Percentiles rank a stretch among this genome's conserved stretches.
Evolutionary conservation across 2,888 invertebrate genomes (phyloP).

Genomic region (Tanypteryx hageni): DNA sequence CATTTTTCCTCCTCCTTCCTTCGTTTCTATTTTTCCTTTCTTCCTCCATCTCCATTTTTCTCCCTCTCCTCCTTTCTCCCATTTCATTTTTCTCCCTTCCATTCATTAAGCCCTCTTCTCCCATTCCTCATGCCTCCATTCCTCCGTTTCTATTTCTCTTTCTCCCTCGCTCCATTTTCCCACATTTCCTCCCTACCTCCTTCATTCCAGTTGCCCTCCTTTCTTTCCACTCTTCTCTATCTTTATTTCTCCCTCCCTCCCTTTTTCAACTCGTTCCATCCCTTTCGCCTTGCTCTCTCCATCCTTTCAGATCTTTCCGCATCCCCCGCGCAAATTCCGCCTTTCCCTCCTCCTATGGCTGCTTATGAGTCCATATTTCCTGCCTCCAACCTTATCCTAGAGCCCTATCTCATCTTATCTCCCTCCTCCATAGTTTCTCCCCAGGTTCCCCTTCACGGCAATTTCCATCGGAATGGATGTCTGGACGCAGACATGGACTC

Average conservation of each 20-base stretch:
- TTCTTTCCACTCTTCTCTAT: too few species aligned
- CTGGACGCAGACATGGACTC: slow-evolving; percentile 24
- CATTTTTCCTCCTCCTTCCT: too few species aligned
- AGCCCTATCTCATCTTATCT: background rate
- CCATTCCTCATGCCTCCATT: too few species aligned
- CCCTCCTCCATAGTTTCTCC: background rate
- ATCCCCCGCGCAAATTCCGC: background rate
- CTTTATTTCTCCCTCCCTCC: background rate
- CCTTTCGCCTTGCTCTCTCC: background rate
- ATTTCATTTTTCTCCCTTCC: too few species aligned
- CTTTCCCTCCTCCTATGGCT: background rate
- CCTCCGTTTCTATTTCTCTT: too few species aligned
- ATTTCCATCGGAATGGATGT: slow-evolving; percentile 7
- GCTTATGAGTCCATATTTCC: background rate
- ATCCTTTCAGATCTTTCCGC: background rate
- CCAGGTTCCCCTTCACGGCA: background rate
- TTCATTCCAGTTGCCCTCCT: too few species aligned
- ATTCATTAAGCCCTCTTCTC: too few species aligned
- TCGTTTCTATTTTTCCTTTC: background rate
- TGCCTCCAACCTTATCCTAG: background rate
- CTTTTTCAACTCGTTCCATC: background rate
- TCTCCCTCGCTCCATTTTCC: too few species aligned
- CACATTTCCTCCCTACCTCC: too few species aligned
- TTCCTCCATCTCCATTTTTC: background rate
- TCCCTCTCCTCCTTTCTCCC: background rate